Conservation (phyloP, 2,797 vertebrate species). For the Parauchenoglanis ngamensis region DNA sequence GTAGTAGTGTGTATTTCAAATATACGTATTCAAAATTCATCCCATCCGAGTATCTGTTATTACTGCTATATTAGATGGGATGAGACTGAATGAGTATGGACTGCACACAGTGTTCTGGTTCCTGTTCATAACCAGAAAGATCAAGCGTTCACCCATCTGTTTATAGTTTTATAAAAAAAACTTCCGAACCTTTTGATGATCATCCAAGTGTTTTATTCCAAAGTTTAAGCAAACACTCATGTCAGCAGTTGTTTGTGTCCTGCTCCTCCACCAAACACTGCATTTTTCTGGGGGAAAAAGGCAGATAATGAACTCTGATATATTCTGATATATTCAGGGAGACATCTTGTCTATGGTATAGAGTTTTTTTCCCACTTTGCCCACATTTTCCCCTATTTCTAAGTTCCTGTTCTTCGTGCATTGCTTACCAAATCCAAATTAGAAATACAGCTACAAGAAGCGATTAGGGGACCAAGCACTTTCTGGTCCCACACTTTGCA, state of each 20-base stretch:
- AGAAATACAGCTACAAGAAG: neutral
- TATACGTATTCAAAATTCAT: neutral
- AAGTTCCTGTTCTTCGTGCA: no score
- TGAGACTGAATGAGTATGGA: neutral
- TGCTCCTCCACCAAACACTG: neutral
- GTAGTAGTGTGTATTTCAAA: neutral
- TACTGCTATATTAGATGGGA: neutral
- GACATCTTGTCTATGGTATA: neutral
- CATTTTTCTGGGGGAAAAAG: neutral
- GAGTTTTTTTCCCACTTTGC: neutral
- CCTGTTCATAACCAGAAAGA: neutral
- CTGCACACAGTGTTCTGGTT: neutral
- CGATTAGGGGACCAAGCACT: neutral
- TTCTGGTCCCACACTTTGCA: no score
- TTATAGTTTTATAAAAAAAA: conserved; percentile 8
- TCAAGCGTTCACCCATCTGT: neutral
- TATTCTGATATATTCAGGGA: neutral
- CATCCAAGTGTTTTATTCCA: conserved; percentile 15
- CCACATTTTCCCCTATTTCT: neutral
- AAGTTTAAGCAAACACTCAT: conserved; percentile 16
- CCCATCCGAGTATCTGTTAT: neutral
- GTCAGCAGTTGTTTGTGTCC: conserved; percentile 1
- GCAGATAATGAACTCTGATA: neutral
- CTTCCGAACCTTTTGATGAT: conserved; percentile 13
- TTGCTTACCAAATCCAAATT: neutral